Conservation (phyloP, 2,888 invertebrate genomes). For the Drosophila nr. perissopoda region DNA sequence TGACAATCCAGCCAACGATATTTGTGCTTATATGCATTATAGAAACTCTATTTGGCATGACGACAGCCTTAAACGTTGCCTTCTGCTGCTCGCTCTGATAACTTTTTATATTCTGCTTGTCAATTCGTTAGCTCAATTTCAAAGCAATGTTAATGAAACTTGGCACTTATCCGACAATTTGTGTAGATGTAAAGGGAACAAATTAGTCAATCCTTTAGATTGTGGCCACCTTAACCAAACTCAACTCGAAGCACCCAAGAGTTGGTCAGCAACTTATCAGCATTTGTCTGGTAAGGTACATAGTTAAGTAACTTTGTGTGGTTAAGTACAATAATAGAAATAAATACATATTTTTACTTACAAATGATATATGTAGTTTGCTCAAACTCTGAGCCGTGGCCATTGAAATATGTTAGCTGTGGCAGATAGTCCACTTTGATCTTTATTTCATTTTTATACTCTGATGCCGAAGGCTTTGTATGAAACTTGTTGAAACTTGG, state of each 20-base stretch:
- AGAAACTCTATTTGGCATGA: not conserved
- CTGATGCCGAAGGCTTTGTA: not conserved
- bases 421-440: not conserved
- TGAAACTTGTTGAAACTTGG: not conserved
- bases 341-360: not conserved
- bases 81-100: not conserved
- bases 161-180: not conserved
- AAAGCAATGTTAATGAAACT: not conserved
- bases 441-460: not conserved
- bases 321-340: not conserved
- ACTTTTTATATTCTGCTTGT: not conserved
- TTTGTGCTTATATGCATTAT: not conserved
- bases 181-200: not conserved
- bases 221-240: not conserved
- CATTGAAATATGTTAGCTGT: too few species aligned
- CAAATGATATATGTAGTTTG: not conserved
- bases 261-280: not conserved
- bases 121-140: not conserved
- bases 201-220: not conserved
- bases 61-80: not conserved
- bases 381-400: too few species aligned
- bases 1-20: not conserved
- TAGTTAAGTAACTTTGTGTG: not conserved
- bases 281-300: not conserved
- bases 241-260: too few species aligned